These are phyloP conservation scores for Ptilonorhynchus violaceus DNA, from an alignment of 2,113 vertebrate species.

Conservation along the genomic window DNA sequence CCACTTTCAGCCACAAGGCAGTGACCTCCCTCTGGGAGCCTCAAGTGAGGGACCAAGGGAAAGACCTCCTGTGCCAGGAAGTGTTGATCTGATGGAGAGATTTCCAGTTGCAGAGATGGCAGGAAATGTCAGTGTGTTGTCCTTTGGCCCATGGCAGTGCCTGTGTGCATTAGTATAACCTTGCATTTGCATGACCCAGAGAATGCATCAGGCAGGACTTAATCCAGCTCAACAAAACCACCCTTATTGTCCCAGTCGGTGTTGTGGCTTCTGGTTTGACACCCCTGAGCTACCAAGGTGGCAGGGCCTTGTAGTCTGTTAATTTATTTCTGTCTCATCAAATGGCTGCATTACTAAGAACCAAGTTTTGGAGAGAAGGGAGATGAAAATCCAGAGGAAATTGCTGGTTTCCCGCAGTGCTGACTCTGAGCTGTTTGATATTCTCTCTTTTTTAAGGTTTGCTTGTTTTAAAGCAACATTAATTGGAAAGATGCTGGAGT, in stretches of 20 bases:
- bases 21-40: not conserved
- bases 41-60: not conserved
- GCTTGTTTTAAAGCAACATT: constrained; percentile 66
- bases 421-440: constrained; percentile 44
- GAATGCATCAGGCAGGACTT: not conserved
- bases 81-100: not conserved
- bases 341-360: not conserved
- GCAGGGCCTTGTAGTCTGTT: not conserved
- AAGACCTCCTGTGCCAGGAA: not conserved
- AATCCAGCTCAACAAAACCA: not conserved
- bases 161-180: not conserved
- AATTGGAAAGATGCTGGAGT: constrained; percentile 64
- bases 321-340: constrained; percentile 10
- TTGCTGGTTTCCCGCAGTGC: constrained; percentile 15
- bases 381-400: constrained; percentile 51
- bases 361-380: constrained; percentile 2
- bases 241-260: not conserved
- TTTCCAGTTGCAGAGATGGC: not conserved
- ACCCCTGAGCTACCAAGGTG: not conserved
- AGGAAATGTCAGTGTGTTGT: not conserved
- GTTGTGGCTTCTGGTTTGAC: not conserved
- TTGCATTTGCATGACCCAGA: not conserved
- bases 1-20: too few species aligned
- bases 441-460: constrained; percentile 49
- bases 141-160: not conserved